Evolutionary conservation across 2,797 vertebrate species (phyloP), one percentile per base, ranked within the genome.

Genomic region (Ambastaia sidthimunki): DNA sequence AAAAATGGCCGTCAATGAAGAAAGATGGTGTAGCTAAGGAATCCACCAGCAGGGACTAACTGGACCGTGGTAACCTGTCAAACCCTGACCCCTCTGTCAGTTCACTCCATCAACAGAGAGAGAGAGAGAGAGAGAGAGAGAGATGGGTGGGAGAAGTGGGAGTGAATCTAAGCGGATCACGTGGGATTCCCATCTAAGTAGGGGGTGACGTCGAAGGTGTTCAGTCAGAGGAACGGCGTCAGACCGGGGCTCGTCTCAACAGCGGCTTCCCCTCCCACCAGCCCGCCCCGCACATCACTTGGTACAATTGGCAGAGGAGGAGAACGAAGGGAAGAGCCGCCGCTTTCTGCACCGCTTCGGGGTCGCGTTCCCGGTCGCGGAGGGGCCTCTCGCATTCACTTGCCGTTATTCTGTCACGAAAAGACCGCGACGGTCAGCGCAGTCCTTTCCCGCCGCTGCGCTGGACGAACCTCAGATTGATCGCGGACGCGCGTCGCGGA

Each of bases 141-240:
- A 12, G 48, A 63, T 59, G 47, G 23, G 21, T 25, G 80, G 74
- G 4, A 44, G 74, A 66, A 55, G 71, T 76, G 47, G 66, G 74
- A 28, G 83, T 69, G 81, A 59, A 71, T 80, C 84, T 84, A 84
- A 82, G 81, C 44, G 71, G 84, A 88, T 93, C 93, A 94, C 92
- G 92, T 94, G 93, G 88, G 85, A 84, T 57, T 77, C 86, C 86
- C 89, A 79, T 75, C 88, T 92, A 91, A 93, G 89, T 92, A 87
- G 84, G 89, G 89, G 25, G 92, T 94, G 93, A 94, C 92, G 93
- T 90, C 82, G 62, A 81, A 66, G 87, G 82, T 87, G 85, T 90
- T 93, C 90, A 92, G 91, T 88, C 76, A 82, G 74, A 66, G 83
- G 57, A 78, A 62, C 70, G 25, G 52, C 67, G 77, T 71, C 68